These are phyloP conservation scores for Erpornis zantholeuca DNA, from an alignment of 2,113 vertebrate genomes.

Conservation along the genomic window DNA sequence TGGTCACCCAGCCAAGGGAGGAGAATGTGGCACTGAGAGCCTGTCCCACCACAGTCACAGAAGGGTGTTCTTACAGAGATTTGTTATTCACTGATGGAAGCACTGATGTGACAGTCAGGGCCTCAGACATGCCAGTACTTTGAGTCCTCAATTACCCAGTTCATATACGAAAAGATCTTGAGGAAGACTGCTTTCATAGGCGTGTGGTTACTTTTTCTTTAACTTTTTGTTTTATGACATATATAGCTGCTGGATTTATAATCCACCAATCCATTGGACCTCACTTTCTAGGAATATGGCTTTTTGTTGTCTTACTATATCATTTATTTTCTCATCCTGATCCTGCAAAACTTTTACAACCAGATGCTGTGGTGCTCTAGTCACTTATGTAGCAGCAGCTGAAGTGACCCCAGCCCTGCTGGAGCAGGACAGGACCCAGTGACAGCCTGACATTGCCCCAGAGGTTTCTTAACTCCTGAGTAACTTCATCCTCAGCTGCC, in stretches of 20 bases:
- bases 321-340: neutral
- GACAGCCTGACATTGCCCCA: neutral
- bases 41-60: neutral
- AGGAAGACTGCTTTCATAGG: neutral
- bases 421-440: neutral
- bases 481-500: neutral
- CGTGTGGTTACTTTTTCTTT: neutral
- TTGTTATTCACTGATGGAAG: neutral
- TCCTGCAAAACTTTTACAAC: neutral
- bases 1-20: neutral
- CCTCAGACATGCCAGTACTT: neutral
- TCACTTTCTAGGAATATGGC: neutral
- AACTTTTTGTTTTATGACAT: neutral
- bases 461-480: neutral
- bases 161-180: neutral
- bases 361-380: neutral
- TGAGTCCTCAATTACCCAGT: neutral
- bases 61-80: neutral
- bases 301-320: neutral
- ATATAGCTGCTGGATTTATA: neutral
- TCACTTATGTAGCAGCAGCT: neutral
- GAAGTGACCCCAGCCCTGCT: neutral
- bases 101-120: neutral
- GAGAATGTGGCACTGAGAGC: neutral
- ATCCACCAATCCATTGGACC: neutral